phyloP scores from a whole-genome alignment of 2,797 vertebrate species.

The Tapirus indicus region DNA sequence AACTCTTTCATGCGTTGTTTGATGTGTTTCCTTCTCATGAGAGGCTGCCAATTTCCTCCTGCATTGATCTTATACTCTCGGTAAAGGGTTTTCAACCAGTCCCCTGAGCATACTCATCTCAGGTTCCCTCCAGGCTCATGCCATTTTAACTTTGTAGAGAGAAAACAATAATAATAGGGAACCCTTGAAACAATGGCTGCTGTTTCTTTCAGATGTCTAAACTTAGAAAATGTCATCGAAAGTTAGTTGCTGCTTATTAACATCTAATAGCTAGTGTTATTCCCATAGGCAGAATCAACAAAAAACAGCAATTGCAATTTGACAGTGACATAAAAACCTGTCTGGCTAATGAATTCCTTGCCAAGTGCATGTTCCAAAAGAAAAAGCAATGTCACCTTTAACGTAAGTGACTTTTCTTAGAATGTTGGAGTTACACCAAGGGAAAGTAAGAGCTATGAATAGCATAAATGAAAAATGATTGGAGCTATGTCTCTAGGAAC shows the following conservation, averaged over 20 bases:
- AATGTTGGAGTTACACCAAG: not conserved
- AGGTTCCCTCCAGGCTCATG: not conserved
- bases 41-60: not conserved
- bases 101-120: not conserved
- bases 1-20: not conserved
- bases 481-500: not conserved
- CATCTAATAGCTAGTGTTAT: slow-evolving; percentile 68
- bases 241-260: slow-evolving; percentile 72
- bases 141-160: slow-evolving; percentile 30
- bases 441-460: slow-evolving; percentile 7
- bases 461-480: slow-evolving; percentile 14
- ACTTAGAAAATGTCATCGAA: slow-evolving; percentile 53
- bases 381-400: slow-evolving; percentile 70
- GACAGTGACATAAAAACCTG: slow-evolving; percentile 78
- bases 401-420: slow-evolving; percentile 60
- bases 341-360: slow-evolving; percentile 67
- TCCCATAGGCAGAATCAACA: slow-evolving; percentile 71
- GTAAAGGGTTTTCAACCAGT: not conserved
- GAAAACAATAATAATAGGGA: not conserved
- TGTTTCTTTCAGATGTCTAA: slow-evolving; percentile 32
- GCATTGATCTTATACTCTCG: not conserved
- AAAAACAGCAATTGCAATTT: slow-evolving; percentile 66
- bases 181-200: slow-evolving; percentile 49
- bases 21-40: not conserved
- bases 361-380: slow-evolving; percentile 72